Evolutionary conservation across 2,888 invertebrate species (phyloP), one percentile per base, ranked within the genome.

Genomic region (Marronus borbonicus): DNA sequence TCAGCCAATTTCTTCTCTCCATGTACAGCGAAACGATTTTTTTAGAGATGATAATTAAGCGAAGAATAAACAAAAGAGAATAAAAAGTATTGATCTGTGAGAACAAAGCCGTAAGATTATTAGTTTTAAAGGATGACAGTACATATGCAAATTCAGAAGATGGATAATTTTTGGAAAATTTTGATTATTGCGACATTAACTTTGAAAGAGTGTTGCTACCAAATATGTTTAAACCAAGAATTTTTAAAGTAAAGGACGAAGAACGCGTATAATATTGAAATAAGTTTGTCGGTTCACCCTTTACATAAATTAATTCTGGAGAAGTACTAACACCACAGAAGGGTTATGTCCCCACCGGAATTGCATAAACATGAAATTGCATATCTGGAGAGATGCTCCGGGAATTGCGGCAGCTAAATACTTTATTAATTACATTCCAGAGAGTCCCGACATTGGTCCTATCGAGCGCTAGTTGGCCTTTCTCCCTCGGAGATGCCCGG

Each of bases 361-460:
- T 72, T 60, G 77, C 77, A 69, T 58, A 76, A 77, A 72, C 70
- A 70, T 49, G 52, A 70, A 62, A 77, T 60, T 77, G 77, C 77
- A 77, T 64, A 62, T 70, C 52, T 20, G 60, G 62, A 58, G 62
- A 55, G 64, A 65, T 20, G 76, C 44, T 10, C 10, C 68, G 78
- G 80, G 81, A 83, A 81, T 82, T 84, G 85, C 81, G 85, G 85
- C 83, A 82, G 84, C 81, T 84, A 85, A 86, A 86, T 87, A 86
- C 86, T 86, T 86, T 86, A 87, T 87, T 88, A 86, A 87, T 86
- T 86, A 86, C 86, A 86, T 86, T 86, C 85, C 81, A 85, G 81
- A 82, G 83, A 82, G 81, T 83, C 82, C 77, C 82, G 39, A 36
- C 58, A 72, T 78, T 81, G 82, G 55, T 77, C 74, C 74, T 39